These are phyloP conservation scores for Pyrocoelia pectoralis DNA, from an alignment of 2,888 invertebrate species.

Conservation along the genomic window DNA sequence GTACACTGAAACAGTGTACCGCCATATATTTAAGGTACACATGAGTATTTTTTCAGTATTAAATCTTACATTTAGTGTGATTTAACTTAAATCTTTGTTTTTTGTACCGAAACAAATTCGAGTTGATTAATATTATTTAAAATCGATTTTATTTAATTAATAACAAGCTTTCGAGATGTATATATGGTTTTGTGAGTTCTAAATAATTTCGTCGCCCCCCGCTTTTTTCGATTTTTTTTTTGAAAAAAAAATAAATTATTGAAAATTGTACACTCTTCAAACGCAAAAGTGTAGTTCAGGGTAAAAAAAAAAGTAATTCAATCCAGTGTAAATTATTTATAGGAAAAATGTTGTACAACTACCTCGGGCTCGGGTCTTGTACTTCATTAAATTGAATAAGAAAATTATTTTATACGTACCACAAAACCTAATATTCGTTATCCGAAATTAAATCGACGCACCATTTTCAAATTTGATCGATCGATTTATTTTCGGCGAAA, in stretches of 20 bases:
- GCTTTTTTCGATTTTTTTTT: background rate
- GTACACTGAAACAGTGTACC: slow-evolving; percentile 11
- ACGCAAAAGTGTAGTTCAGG: slow-evolving; percentile 19
- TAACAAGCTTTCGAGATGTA: slow-evolving; percentile 9
- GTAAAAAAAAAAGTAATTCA: slow-evolving; percentile 8
- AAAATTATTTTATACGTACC: background rate
- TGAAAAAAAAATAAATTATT: background rate
- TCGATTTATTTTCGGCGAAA: background rate
- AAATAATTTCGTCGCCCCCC: background rate
- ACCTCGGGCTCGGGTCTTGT: slow-evolving; percentile 26
- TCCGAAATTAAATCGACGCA: slow-evolving; percentile 9
- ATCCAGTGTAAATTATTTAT: slow-evolving; percentile 22
- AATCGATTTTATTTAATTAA: background rate
- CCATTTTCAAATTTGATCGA: slow-evolving; percentile 4
- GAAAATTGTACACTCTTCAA: slow-evolving; percentile 18
- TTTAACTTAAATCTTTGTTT: slow-evolving; percentile 9
- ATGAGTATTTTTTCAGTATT: slow-evolving; percentile 26
- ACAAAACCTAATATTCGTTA: background rate
- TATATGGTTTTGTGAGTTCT: background rate
- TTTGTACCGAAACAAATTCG: slow-evolving; percentile 2
- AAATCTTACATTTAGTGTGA: slow-evolving; percentile 13
- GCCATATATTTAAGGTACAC: slow-evolving; percentile 15
- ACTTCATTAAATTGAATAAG: slow-evolving; percentile 16
- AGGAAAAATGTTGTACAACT: slow-evolving; percentile 9
- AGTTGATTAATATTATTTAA: background rate